A percentile compares a stretch with the other conserved stretches of the same genome.
phyloP scores from a whole-genome alignment of 2,797 vertebrate genomes.

The Rhabdophis nuchalis region DNA sequence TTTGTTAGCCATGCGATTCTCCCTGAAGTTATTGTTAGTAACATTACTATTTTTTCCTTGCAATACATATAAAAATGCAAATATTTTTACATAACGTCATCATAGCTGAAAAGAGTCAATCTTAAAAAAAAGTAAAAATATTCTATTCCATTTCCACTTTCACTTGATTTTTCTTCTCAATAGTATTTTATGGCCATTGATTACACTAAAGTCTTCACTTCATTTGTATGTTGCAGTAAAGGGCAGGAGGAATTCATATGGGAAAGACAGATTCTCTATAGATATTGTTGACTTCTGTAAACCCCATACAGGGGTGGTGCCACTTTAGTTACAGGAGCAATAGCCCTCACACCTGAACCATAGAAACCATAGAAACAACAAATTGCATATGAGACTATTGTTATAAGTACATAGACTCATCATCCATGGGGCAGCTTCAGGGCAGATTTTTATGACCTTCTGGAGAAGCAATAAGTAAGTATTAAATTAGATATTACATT shows the following conservation, averaged over 20 bases:
- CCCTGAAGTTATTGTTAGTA: not conserved
- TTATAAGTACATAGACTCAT: not conserved
- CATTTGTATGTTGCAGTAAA: not conserved
- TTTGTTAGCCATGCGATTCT: not conserved
- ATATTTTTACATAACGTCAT: not conserved
- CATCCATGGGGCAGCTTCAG: not conserved
- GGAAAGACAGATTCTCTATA: not conserved
- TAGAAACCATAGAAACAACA: not conserved
- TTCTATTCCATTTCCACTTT: not conserved
- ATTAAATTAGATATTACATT: not conserved
- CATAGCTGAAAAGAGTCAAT: not conserved
- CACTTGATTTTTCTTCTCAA: not conserved
- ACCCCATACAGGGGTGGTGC: not conserved
- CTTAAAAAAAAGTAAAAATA: not conserved
- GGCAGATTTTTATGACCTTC: not conserved
- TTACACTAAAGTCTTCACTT: not conserved
- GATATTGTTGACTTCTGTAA: not conserved
- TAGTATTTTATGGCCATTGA: not conserved
- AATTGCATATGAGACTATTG: not conserved
- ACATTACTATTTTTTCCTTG: not conserved
- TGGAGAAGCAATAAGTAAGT: not conserved
- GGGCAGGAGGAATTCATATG: not conserved
- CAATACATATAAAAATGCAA: not conserved
- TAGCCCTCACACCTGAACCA: not conserved
- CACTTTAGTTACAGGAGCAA: not conserved